Conservation (phyloP, 2,113 vertebrate species). For the Saccopteryx bilineata region DNA sequence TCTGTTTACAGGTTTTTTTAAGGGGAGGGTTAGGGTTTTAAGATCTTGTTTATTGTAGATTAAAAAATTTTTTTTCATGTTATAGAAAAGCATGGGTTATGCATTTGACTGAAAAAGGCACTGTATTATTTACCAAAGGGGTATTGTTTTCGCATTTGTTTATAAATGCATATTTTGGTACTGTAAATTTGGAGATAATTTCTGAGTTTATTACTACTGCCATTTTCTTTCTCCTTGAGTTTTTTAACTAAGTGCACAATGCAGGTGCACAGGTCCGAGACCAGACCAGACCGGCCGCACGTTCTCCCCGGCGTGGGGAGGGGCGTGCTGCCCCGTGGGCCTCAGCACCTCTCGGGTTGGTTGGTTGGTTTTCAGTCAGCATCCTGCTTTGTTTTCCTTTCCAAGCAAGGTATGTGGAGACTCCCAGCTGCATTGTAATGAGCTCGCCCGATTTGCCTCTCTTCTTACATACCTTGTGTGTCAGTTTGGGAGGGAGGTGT, state of each 20-base stretch:
- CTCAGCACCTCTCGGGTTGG: neutral
- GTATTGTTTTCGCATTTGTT: slow-evolving; percentile 88
- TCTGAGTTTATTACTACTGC: slow-evolving; percentile 61
- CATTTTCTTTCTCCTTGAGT: neutral
- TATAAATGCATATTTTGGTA: slow-evolving; percentile 88
- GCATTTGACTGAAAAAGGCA: slow-evolving; percentile 87
- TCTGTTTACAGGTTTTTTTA: slow-evolving; percentile 79
- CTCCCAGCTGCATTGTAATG: slow-evolving; percentile 77
- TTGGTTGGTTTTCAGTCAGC: slow-evolving; percentile 60
- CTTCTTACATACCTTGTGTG: slow-evolving; percentile 86
- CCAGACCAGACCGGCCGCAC: slow-evolving; percentile 85
- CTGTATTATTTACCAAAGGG: slow-evolving; percentile 86
- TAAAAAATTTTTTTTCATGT: slow-evolving; percentile 81
- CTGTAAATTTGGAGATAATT: slow-evolving; percentile 84
- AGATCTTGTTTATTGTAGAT: slow-evolving; percentile 87
- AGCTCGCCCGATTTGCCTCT: slow-evolving; percentile 79
- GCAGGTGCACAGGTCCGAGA: slow-evolving; percentile 80
- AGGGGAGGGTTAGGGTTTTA: slow-evolving; percentile 77
- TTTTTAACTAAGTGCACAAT: slow-evolving; percentile 63
- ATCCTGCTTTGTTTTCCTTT: slow-evolving; percentile 67
- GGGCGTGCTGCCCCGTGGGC: slow-evolving; percentile 47
- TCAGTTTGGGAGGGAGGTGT: slow-evolving; percentile 84
- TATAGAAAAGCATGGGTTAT: slow-evolving; percentile 88
- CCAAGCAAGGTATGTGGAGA: slow-evolving; percentile 68
- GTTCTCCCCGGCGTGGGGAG: slow-evolving; percentile 74